A percentile compares a stretch with the other conserved stretches of the same genome.
These are phyloP conservation scores for Phaenicophaeus curvirostris DNA, from an alignment of 2,797 vertebrate species.

Conservation along the genomic window DNA sequence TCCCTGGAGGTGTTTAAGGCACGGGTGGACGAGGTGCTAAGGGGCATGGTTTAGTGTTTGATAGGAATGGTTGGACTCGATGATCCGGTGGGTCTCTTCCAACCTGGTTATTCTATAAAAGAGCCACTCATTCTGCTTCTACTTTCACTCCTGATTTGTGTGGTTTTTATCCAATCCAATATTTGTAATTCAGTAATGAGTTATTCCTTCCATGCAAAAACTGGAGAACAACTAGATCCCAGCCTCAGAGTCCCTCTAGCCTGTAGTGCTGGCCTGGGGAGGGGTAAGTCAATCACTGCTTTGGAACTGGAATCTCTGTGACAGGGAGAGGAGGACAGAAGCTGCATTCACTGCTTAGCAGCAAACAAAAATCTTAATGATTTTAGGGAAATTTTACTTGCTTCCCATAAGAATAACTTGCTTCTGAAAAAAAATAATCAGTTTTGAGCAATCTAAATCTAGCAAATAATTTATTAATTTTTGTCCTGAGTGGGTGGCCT, in stretches of 20 bases:
- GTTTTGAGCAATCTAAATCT: neutral
- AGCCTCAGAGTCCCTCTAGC: neutral
- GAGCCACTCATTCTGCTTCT: neutral
- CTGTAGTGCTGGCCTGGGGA: neutral
- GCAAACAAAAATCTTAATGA: neutral
- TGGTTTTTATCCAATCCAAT: neutral
- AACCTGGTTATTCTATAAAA: neutral
- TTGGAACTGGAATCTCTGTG: neutral
- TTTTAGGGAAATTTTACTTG: neutral
- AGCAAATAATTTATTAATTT: neutral
- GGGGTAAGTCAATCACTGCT: neutral
- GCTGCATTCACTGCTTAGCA: neutral
- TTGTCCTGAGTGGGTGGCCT: neutral
- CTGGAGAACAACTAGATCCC: neutral
- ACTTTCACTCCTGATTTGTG: neutral
- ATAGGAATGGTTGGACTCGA: too few relatives aligned
- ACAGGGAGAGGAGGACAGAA: neutral
- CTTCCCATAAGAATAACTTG: neutral
- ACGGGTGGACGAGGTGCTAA: too few relatives aligned
- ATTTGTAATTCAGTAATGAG: neutral
- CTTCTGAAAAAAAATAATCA: neutral
- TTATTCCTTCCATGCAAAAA: neutral
- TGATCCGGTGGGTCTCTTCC: too few relatives aligned
- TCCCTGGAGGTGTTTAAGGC: too few relatives aligned
- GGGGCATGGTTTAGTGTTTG: too few relatives aligned